Percentiles rank a stretch among this genome's conserved stretches.
These are phyloP conservation scores for Clarias macrocephalus DNA, from an alignment of 2,113 vertebrate species.

Conservation along the genomic window DNA sequence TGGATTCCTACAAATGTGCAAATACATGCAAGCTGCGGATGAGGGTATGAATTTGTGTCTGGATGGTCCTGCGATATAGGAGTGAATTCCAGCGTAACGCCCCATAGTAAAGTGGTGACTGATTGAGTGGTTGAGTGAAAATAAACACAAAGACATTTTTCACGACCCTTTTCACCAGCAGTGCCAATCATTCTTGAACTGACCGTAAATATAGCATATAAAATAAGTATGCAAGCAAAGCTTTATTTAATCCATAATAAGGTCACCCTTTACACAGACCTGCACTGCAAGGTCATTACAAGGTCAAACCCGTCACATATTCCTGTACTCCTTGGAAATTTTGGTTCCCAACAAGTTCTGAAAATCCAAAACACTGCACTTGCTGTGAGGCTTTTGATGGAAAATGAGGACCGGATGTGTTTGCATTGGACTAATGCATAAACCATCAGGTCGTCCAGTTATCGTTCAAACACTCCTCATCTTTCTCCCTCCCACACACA, in stretches of 20 bases:
- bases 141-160: background rate
- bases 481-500: background rate
- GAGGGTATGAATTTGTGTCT: background rate
- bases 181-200: background rate
- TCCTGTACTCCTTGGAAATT: background rate
- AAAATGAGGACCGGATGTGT: conserved; percentile 31
- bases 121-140: background rate
- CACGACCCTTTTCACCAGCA: background rate
- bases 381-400: conserved; percentile 26
- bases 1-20: background rate
- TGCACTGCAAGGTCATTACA: background rate
- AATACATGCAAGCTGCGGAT: background rate
- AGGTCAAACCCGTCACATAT: background rate
- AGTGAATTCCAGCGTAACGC: background rate
- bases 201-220: background rate
- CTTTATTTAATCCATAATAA: background rate
- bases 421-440: conserved; percentile 14
- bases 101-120: background rate
- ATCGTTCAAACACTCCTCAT: conserved; percentile 14
- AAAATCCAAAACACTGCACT: conserved; percentile 22
- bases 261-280: background rate
- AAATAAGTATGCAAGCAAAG: background rate
- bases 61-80: background rate
- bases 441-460: conserved; percentile 12
- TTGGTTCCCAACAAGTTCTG: background rate